These are phyloP conservation scores for Oxytorus armatus DNA, from an alignment of 2,888 invertebrate genomes.

Conservation along the genomic window DNA sequence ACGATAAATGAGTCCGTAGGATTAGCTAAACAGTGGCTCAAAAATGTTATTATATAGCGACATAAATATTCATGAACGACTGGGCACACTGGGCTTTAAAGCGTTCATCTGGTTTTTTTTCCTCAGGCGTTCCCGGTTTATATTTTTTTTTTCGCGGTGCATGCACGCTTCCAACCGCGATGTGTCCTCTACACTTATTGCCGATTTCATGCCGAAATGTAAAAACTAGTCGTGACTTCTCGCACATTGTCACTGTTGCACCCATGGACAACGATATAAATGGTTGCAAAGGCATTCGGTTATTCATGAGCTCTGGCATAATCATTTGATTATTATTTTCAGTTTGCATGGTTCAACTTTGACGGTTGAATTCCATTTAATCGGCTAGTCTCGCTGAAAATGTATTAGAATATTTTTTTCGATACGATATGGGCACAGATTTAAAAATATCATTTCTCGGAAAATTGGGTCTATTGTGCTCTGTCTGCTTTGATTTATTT, in stretches of 20 bases:
- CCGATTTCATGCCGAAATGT: background rate
- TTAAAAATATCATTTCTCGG: too few relatives aligned
- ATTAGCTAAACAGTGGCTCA: constrained; percentile 85
- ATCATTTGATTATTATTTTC: background rate
- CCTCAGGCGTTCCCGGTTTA: constrained; percentile 44
- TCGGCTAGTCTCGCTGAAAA: too few relatives aligned
- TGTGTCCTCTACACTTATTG: background rate
- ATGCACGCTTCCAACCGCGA: constrained; percentile 3
- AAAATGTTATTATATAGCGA: constrained; percentile 84
- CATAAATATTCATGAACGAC: constrained; percentile 84
- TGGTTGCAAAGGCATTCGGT: background rate
- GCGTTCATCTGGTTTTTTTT: constrained; percentile 67
- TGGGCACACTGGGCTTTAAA: constrained; percentile 68
- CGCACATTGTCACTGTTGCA: background rate
- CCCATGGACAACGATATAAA: background rate
- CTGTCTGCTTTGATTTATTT: background rate
- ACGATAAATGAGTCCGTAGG: constrained; percentile 84
- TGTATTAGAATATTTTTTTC: background rate
- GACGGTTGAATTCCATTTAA: background rate
- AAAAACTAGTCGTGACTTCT: background rate
- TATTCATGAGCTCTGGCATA: background rate
- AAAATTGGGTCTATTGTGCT: background rate
- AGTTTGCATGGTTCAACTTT: background rate
- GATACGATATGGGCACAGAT: background rate
- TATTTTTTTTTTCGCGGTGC: background rate